Base-by-base conservation (phyloP, 1,140 invertebrate species). In the Mylabris phalerata region DNA sequence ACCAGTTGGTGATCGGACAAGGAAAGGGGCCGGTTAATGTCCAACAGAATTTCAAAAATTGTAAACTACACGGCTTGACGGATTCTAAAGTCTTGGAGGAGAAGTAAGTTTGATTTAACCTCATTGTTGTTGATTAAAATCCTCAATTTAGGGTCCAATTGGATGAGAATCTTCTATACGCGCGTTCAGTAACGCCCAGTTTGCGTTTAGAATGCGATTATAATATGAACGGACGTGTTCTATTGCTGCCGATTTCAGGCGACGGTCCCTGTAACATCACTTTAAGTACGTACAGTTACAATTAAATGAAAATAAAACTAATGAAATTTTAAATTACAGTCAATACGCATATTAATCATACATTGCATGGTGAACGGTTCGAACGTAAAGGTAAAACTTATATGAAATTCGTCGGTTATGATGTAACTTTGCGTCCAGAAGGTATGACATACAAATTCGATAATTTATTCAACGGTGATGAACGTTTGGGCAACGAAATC, bases 61-160 rank as follows among this genome's bases (percentile, higher is more conserved):
- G 83, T 32, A 78, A 80, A 55, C 48, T 85, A 5, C 62, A 80
- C 51, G 83, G 83, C 0, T 63, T 84, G 0, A 81, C 82, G 10
- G 44, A 32, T 24, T 56, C 46, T 2, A 48, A 48, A 47, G 44
- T 56, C 1, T 26, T 48, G 6, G 38, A 24, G 0, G 19, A 56
- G 2, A 56, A 48, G 45, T 48, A 32, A 48, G 32, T 7, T 50
- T 27, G 27, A 41, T 48, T 48, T 9, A n/a, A 38, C 3, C 25
- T 25, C 9, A 7, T n/a, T 24, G 38, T 49, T 40, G 9, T 4
- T 42, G 24, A 39, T 38, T 72, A 5, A 19, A 19, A 32, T 32
- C 7, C 2, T 32, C 2, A 32, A 32, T 72, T 63, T 49, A 75
- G 74, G n/a, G 63, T 67, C 3, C 60, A 72, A 41, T 43, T 70